Conservation (phyloP, 2,113 vertebrate genomes). For the Sphyrna mokarran region DNA sequence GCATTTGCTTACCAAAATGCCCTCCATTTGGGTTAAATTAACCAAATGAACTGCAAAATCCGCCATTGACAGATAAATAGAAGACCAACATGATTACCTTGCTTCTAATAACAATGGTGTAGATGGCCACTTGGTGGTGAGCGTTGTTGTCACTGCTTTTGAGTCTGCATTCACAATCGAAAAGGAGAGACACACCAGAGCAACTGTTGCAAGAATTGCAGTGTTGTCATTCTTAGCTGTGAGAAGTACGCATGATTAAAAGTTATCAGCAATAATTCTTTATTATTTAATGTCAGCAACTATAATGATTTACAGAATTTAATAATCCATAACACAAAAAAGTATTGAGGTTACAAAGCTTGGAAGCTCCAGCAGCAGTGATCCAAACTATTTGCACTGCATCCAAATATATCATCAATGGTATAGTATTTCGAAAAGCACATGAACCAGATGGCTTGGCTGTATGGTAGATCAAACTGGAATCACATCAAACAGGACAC, state of each 20-base stretch:
- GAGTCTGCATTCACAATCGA: constrained; percentile 68
- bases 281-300: background rate
- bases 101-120: constrained; percentile 84
- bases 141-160: constrained; percentile 88
- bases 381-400: background rate
- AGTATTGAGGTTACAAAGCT: background rate
- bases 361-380: background rate
- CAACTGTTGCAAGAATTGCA: constrained; percentile 57
- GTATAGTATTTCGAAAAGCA: background rate
- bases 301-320: background rate
- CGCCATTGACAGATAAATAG: background rate
- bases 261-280: background rate
- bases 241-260: background rate
- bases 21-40: background rate
- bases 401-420: background rate
- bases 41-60: background rate
- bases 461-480: background rate
- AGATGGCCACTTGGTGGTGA: constrained; percentile 86
- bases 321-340: background rate
- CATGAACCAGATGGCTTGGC: background rate
- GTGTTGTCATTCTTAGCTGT: constrained; percentile 53
- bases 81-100: constrained; percentile 59
- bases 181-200: constrained; percentile 59
- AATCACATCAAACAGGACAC: background rate
- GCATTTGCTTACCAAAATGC: background rate